These are phyloP conservation scores for Malachius bipustulatus DNA, from an alignment of 2,888 invertebrate species.

Conservation along the genomic window DNA sequence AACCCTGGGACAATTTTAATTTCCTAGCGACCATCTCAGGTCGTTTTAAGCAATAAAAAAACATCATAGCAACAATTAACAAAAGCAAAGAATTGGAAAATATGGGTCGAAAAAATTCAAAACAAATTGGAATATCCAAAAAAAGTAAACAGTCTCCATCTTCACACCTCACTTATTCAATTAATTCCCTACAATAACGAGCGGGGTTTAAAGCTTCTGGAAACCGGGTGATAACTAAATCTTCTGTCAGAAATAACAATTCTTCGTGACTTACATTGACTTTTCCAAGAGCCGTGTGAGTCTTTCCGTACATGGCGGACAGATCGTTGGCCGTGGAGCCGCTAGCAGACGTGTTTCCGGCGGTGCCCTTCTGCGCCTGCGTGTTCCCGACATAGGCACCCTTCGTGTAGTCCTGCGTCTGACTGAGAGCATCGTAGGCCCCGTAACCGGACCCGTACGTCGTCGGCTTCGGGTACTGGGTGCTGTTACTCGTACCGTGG, in stretches of 20 bases:
- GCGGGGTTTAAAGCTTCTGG: no score
- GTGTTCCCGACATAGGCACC: conserved; percentile 40
- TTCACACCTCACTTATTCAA: no score
- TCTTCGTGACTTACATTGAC: conserved; percentile 61
- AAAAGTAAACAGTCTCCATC: no score
- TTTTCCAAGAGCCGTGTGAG: conserved; percentile 79
- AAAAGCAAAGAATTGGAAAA: no score
- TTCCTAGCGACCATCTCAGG: no score
- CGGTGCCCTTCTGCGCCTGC: conserved; percentile 38
- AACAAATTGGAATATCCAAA: no score
- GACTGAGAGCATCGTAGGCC: conserved; percentile 47
- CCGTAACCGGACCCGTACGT: conserved; percentile 49
- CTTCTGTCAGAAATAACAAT: not conserved
- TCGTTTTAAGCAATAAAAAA: no score
- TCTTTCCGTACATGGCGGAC: conserved; percentile 77
- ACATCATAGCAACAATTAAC: no score
- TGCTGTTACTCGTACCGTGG: conserved; percentile 53
- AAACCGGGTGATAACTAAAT: no score
- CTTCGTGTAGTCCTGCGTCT: conserved; percentile 42
- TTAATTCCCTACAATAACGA: no score
- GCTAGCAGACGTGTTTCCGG: conserved; percentile 30
- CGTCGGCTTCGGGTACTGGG: conserved; percentile 55
- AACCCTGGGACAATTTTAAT: no score
- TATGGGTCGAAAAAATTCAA: no score
- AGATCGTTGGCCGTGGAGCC: conserved; percentile 55